These are phyloP conservation scores for Agrotis clavis DNA, from an alignment of 2,888 invertebrate species.

Conservation along the genomic window DNA sequence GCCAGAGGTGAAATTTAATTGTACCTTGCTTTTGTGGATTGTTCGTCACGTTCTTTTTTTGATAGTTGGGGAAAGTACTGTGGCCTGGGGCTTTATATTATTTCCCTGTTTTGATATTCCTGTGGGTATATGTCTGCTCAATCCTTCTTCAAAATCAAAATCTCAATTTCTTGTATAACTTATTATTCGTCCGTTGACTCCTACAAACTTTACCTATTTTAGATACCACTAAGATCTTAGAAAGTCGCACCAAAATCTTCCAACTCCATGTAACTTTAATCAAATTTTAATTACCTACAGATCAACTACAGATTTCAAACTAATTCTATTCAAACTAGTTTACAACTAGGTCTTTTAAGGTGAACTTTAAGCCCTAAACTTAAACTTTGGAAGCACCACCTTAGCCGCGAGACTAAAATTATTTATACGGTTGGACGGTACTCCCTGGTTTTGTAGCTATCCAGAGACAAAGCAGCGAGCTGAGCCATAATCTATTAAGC, in stretches of 20 bases:
- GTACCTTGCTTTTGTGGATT: conserved; percentile 45
- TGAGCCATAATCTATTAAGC: conserved; percentile 82
- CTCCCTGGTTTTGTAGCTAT: conserved; percentile 63
- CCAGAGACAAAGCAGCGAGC: conserved; percentile 75
- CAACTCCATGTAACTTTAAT: conserved; percentile 22
- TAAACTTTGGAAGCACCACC: conserved; percentile 16
- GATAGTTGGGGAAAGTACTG: neutral
- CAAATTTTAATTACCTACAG: conserved; percentile 51
- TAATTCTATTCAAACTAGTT: conserved; percentile 46
- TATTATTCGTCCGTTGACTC: neutral
- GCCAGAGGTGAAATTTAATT: conserved; percentile 62
- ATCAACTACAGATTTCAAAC: conserved; percentile 33
- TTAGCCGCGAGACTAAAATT: conserved; percentile 69
- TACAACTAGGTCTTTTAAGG: conserved; percentile 38
- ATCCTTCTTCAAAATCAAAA: neutral
- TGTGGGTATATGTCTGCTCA: neutral
- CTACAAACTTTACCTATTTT: neutral
- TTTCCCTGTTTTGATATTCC: neutral
- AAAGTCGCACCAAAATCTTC: conserved; percentile 7
- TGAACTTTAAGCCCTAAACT: conserved; percentile 31
- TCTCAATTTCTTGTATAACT: no score
- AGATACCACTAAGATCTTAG: neutral
- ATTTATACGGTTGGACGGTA: conserved; percentile 69
- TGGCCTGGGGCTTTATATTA: conserved; percentile 8
- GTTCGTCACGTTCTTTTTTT: conserved; percentile 34